These are phyloP conservation scores for Periparus ater DNA, from an alignment of 2,797 vertebrate genomes.

Conservation along the genomic window DNA sequence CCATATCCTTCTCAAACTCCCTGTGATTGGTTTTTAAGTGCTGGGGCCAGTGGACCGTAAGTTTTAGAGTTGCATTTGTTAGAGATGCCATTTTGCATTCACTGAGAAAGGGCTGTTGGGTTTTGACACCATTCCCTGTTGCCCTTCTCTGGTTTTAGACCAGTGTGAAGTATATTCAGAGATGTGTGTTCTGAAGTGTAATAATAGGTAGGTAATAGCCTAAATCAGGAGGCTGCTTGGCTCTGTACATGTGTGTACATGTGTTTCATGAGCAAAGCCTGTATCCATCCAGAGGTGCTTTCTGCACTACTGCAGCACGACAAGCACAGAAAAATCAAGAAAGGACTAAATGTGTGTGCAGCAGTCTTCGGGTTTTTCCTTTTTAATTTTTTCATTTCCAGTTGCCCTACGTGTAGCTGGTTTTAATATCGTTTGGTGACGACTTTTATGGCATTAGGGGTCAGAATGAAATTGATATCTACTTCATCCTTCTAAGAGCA, in stretches of 20 bases:
- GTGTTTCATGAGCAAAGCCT: background rate
- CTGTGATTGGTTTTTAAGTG: background rate
- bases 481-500: background rate
- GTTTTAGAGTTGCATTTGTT: background rate
- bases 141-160: background rate
- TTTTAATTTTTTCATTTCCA: background rate
- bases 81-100: conserved; percentile 1
- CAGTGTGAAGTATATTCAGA: background rate
- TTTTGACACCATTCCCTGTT: background rate
- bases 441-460: background rate
- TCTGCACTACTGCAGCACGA: rapidly evolving
- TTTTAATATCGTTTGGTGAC: conserved; percentile 5
- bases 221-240: background rate
- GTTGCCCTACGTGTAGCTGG: background rate
- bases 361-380: background rate
- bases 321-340: background rate
- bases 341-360: background rate
- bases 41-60: background rate
- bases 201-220: background rate
- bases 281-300: background rate
- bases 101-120: background rate
- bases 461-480: background rate
- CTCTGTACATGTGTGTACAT: background rate
- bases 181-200: background rate
- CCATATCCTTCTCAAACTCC: background rate